phyloP scores from a whole-genome alignment of 2,888 invertebrate genomes.

The Rhorus exstirpatorius region DNA sequence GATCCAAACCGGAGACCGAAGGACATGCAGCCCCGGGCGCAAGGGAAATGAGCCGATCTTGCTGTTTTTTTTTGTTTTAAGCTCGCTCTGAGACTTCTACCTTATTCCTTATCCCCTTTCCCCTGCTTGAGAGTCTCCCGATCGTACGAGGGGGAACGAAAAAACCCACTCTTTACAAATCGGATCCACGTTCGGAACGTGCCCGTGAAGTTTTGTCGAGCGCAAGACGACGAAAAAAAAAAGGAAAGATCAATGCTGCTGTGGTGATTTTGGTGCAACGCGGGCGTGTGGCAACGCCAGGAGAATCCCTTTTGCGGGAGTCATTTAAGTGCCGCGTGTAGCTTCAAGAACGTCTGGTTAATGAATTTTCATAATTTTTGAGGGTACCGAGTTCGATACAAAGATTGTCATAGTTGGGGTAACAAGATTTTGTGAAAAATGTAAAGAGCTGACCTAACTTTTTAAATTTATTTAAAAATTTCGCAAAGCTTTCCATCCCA shows the following conservation, averaged over 20 bases:
- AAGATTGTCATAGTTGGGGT: no score
- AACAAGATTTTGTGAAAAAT: no score
- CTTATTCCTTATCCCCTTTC: conserved; percentile 25
- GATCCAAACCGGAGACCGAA: conserved; percentile 44
- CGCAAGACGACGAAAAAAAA: conserved; percentile 15
- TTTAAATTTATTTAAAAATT: no score
- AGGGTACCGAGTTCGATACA: no score
- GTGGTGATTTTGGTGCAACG: neutral
- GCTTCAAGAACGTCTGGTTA: neutral
- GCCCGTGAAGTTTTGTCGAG: conserved; percentile 53
- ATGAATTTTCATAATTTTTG: no score
- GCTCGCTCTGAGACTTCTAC: conserved; percentile 14
- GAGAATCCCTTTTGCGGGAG: neutral
- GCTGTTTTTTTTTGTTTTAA: conserved; percentile 26
- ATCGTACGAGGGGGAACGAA: conserved; percentile 34
- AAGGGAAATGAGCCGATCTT: conserved; percentile 23
- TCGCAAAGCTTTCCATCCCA: no score
- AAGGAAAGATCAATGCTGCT: neutral
- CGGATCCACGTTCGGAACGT: conserved; percentile 66
- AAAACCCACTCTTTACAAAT: conserved; percentile 66
- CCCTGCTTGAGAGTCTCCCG: conserved; percentile 13
- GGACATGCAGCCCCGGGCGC: conserved; percentile 16
- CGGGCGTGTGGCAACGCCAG: neutral
- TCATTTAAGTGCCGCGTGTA: neutral
- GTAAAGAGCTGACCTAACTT: no score